Evolutionary conservation across 2,888 invertebrate species (phyloP).

Genomic region (Dorcus hopei): DNA sequence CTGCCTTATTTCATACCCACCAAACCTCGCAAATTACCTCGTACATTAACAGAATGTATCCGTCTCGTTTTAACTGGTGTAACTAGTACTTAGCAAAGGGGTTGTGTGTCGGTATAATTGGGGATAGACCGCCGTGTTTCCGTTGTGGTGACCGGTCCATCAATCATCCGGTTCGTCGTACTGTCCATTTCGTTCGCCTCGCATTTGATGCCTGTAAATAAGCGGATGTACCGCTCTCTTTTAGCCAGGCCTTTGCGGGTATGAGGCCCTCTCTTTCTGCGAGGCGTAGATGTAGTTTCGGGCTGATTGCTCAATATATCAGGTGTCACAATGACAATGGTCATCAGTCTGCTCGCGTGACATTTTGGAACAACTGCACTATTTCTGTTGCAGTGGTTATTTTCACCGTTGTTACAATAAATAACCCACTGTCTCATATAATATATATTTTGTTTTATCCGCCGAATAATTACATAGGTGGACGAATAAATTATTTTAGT

Average conservation of each 20-base stretch:
- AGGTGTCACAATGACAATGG: conserved; percentile 41
- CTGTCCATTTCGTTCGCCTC: background rate
- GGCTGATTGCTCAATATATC: conserved; percentile 37
- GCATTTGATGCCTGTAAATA: background rate
- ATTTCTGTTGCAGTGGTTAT: conserved; percentile 8
- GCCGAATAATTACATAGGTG: no score
- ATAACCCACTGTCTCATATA: conserved; percentile 1
- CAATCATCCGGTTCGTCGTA: conserved; percentile 18
- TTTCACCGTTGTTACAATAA: conserved; percentile 9
- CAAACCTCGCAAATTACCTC: no score
- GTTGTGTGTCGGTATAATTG: conserved; percentile 15
- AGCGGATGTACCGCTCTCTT: conserved; percentile 1
- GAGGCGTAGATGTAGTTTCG: conserved; percentile 21
- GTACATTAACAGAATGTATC: background rate
- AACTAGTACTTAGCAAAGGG: conserved; percentile 17
- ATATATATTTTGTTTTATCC: background rate
- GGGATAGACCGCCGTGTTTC: conserved; percentile 18
- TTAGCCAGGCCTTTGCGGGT: background rate
- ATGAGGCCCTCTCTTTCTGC: conserved; percentile 5
- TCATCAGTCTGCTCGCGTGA: conserved; percentile 34
- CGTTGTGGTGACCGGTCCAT: conserved; percentile 23
- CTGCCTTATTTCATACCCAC: no score
- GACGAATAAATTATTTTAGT: no score
- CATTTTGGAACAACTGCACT: conserved; percentile 17
- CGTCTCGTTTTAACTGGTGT: conserved; percentile 13